phyloP scores from a whole-genome alignment of 2,888 invertebrate genomes.

The Stenichneumon culpator region DNA sequence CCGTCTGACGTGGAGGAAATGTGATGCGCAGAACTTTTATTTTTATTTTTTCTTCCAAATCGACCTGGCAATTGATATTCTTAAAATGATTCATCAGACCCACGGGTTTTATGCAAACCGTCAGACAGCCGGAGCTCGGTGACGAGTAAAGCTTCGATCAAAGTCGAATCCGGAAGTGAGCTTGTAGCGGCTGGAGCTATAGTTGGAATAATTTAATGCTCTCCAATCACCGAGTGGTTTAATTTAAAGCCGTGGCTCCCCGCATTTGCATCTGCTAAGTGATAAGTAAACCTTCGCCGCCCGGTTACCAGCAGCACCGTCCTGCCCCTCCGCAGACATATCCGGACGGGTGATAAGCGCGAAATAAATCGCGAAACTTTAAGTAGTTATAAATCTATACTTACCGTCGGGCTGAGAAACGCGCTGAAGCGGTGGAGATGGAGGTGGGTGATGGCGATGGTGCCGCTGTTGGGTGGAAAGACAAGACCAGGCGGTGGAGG shows the following conservation, averaged over 20 bases:
- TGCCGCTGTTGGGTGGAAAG: conserved; percentile 62
- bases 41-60: background rate
- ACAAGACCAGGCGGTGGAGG: conserved; percentile 63
- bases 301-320: conserved; percentile 33
- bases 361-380: conserved; percentile 85
- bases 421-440: conserved; percentile 51
- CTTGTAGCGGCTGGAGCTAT: background rate
- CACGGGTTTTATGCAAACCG: background rate
- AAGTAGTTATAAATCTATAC: conserved; percentile 85
- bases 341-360: conserved; percentile 84
- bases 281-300: conserved; percentile 82
- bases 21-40: background rate
- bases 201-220: conserved; percentile 43
- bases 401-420: conserved; percentile 76
- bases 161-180: conserved; percentile 17
- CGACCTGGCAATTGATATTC: background rate
- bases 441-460: conserved; percentile 52
- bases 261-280: conserved; percentile 84
- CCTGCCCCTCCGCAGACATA: conserved; percentile 77
- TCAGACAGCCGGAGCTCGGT: background rate
- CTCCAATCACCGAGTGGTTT: conserved; percentile 77
- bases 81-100: background rate
- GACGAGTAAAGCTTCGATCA: conserved; percentile 9
- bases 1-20: background rate
- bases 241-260: conserved; percentile 75